Percentiles rank a stretch among this genome's conserved stretches.
Conservation (phyloP, 2,797 vertebrate species). For the Sylvilagus floridanus region DNA sequence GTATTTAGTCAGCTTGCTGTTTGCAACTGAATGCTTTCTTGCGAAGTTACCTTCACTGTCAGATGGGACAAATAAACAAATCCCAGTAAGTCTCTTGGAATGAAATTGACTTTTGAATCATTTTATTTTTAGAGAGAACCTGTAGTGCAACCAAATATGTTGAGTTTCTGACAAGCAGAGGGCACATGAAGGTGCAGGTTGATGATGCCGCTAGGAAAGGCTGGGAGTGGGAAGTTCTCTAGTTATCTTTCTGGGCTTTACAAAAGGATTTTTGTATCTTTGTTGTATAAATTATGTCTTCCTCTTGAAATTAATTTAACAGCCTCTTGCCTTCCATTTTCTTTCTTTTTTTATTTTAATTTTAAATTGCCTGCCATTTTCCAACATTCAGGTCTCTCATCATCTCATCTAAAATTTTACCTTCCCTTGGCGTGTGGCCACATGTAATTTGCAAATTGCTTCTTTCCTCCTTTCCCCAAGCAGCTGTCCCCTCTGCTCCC, state of each 20-base stretch:
- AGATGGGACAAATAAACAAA: neutral
- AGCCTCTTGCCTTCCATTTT: neutral
- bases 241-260: neutral
- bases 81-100: constrained; percentile 33
- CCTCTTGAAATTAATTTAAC: neutral
- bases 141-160: neutral
- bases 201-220: neutral
- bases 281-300: constrained; percentile 36
- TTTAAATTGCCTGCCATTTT: neutral
- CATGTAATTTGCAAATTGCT: rapidly evolving
- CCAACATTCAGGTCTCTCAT: neutral
- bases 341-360: no score
- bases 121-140: constrained; percentile 36
- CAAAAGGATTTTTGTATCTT: neutral
- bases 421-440: neutral
- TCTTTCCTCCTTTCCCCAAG: neutral
- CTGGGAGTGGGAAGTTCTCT: neutral
- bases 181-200: neutral
- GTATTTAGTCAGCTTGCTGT: constrained; percentile 74
- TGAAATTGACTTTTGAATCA: constrained; percentile 7
- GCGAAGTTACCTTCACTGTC: constrained; percentile 45
- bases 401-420: neutral
- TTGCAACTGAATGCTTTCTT: constrained; percentile 63
- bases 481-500: neutral
- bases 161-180: neutral